phyloP scores from a whole-genome alignment of 1,140 invertebrate species.

The Stenopsyche tienmushanensis region DNA sequence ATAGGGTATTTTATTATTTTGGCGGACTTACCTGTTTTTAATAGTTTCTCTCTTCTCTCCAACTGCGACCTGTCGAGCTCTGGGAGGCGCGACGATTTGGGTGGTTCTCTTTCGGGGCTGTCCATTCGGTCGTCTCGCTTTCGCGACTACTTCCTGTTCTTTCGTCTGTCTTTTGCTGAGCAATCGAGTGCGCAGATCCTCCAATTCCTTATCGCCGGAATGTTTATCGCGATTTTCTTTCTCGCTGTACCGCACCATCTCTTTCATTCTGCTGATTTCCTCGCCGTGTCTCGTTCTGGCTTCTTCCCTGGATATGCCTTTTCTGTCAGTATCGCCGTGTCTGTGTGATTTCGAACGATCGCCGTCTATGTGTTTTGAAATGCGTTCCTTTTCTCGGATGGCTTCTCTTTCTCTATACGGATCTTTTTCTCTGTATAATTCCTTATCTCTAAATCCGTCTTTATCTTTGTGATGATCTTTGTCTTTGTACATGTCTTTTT shows the following conservation, averaged over 20 bases:
- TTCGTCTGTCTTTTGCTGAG: conserved; percentile 62
- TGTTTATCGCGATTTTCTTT: conserved; percentile 60
- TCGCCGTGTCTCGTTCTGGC: conserved; percentile 4
- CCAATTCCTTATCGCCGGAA: conserved; percentile 62
- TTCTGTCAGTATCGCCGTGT: conserved; percentile 5
- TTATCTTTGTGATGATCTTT: conserved; percentile 53
- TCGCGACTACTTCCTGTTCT: conserved; percentile 57
- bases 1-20: background rate
- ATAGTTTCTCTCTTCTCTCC: conserved; percentile 61
- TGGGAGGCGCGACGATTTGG: conserved; percentile 34
- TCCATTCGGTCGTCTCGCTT: conserved; percentile 45
- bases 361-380: conserved; percentile 38
- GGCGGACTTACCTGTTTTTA: conserved; percentile 58
- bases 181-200: conserved; percentile 72
- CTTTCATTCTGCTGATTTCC: conserved; percentile 5
- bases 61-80: conserved; percentile 60
- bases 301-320: conserved; percentile 24
- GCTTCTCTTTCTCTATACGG: conserved; percentile 44
- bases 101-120: conserved; percentile 23
- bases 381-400: conserved; percentile 21
- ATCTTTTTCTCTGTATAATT: conserved; percentile 43
- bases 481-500: conserved; percentile 49
- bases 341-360: conserved; percentile 42
- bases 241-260: conserved; percentile 53
- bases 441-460: conserved; percentile 49